Base-by-base conservation (phyloP, 2,797 vertebrate genomes). In the Lepidocolaptes lacrymiger region DNA sequence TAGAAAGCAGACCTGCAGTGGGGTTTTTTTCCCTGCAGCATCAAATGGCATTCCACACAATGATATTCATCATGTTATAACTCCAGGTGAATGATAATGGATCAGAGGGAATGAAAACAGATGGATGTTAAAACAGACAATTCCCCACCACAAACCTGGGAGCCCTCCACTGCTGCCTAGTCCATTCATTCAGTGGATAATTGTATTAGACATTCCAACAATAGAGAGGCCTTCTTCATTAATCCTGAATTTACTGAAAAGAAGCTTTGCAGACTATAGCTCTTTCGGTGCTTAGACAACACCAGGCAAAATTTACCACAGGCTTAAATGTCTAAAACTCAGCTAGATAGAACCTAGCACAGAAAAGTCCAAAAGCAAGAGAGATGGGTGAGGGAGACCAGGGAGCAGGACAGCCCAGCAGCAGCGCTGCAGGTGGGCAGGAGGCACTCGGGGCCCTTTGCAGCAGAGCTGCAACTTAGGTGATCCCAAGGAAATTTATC, bases 21-120 rank as follows among this genome's bases (percentile, higher is more conserved):
- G 86, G 61, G 5, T 83, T 85, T 71, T 34, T 67, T 34, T 39
- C 72, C 62, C 82, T 66, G 91, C 76, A 91, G 94, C 96, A 95
- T 95, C 96, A 95, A 93, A 96, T 97, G 93, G 92, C 92, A 97
- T 96, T 94, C 78, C 0, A 6, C 94, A 94, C 96, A 95, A 95
- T 93, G 92, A 93, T 97, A 95, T 96, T 97, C 97, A 97, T 97
- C 95, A 78, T 91, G 96, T 96, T 97, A 94, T 96, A 97, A 96
- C 96, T 97, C 96, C 91, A 96, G 91, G 94, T 96, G 92, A 97
- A 97, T 95, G 94, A 95, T 96, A 97, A 97, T 97, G 89, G 96
- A 97, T 97, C 93, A 92, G 93, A 93, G 93, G 90, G 94, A 97
- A 96, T 96, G 95, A 97, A 98, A 97, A 96, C 94, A 97, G 97